phyloP scores from a whole-genome alignment of 2,113 vertebrate species.

The Bolborhynchus lineola region DNA sequence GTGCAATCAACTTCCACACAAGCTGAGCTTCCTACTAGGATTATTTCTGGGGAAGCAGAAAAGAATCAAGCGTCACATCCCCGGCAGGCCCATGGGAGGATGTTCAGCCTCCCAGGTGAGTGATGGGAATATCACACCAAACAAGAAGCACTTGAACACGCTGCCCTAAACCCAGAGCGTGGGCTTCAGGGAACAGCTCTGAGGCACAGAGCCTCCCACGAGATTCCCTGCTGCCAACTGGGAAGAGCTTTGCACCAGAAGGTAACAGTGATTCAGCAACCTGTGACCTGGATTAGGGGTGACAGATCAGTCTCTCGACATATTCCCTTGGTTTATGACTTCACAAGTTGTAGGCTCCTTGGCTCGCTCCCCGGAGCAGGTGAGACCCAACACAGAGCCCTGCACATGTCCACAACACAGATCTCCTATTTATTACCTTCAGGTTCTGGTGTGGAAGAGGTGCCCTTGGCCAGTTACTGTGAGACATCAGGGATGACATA shows the following conservation, averaged over 20 bases:
- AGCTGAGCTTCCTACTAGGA: background rate
- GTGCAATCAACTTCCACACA: background rate
- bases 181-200: slow-evolving; percentile 5
- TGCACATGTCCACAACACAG: rapidly evolving
- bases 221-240: slow-evolving; percentile 1
- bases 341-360: background rate
- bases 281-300: background rate
- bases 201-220: slow-evolving; percentile 12
- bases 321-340: background rate
- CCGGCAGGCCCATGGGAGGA: background rate
- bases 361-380: rapidly evolving
- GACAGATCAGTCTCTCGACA: background rate
- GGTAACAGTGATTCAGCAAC: slow-evolving; percentile 10
- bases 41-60: background rate
- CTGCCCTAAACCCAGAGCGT: background rate
- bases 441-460: background rate
- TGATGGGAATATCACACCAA: background rate
- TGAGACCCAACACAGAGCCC: background rate
- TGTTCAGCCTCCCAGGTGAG: background rate
- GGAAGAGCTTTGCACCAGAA: slow-evolving; percentile 17
- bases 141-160: background rate
- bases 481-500: background rate
- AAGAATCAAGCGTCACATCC: background rate
- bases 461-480: background rate
- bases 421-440: background rate